phyloP scores from a whole-genome alignment of 2,113 vertebrate species.

The Sula dactylatra region DNA sequence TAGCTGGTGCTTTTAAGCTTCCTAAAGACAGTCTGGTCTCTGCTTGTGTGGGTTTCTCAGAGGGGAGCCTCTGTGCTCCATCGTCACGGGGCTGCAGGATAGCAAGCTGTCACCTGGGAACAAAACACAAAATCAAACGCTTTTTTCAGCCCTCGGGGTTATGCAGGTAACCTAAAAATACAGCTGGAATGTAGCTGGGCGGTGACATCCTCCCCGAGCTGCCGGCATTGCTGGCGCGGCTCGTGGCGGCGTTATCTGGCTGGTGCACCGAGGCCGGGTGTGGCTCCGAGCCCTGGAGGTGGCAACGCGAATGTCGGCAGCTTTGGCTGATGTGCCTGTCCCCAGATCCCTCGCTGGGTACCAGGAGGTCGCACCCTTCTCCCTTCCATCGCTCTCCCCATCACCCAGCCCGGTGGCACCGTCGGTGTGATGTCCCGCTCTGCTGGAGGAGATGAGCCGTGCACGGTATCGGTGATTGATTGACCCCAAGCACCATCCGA shows the following conservation, averaged over 20 bases:
- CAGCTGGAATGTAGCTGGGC: neutral
- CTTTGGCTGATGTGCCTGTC: neutral
- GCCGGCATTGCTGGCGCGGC: neutral
- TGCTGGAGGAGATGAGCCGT: rapidly evolving
- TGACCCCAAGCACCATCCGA: rapidly evolving
- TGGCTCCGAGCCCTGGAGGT: neutral
- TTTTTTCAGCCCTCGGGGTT: constrained; percentile 1
- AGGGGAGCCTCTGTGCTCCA: neutral
- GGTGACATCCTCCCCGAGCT: constrained; percentile 19
- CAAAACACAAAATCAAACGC: neutral
- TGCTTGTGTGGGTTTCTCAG: rapidly evolving
- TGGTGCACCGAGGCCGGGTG: neutral
- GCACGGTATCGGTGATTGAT: rapidly evolving
- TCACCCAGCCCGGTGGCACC: rapidly evolving
- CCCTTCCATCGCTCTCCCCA: neutral
- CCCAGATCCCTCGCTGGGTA: neutral
- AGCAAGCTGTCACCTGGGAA: neutral
- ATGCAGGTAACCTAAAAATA: constrained; percentile 43
- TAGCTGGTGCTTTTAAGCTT: neutral
- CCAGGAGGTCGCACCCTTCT: neutral
- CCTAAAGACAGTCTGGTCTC: neutral
- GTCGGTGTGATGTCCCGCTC: neutral
- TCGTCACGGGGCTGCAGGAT: neutral
- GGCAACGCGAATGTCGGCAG: neutral
- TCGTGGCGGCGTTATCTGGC: neutral